phyloP scores from a whole-genome alignment of 2,888 invertebrate genomes.

The Operophtera brumata region DNA sequence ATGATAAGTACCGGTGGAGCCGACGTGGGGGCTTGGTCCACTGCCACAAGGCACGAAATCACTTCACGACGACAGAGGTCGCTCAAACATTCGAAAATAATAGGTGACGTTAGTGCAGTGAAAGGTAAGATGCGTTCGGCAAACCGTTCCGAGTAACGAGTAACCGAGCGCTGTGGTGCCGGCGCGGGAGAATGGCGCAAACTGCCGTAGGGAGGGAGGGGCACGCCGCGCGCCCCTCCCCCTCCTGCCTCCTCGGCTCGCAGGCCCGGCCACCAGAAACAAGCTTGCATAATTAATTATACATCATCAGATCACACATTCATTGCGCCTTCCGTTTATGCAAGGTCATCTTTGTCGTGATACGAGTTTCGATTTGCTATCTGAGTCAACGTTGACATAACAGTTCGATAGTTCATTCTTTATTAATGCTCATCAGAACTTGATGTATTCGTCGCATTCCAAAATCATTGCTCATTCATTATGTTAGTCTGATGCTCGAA shows the following conservation, averaged over 20 bases:
- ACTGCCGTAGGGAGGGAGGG: constrained; percentile 65
- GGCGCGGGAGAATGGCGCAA: constrained; percentile 75
- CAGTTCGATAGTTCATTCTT: neutral
- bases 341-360: constrained; percentile 70
- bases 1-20: constrained; percentile 62
- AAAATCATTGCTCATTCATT: too few species aligned
- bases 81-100: constrained; percentile 64
- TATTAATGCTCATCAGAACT: neutral
- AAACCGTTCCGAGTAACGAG: constrained; percentile 68
- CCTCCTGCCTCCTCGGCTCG: constrained; percentile 30
- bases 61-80: constrained; percentile 66
- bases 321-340: constrained; percentile 64
- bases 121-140: constrained; percentile 75
- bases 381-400: constrained; percentile 14
- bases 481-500: too few species aligned
- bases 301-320: constrained; percentile 61
- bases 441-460: too few species aligned
- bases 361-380: constrained; percentile 36
- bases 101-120: constrained; percentile 70
- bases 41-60: constrained; percentile 75
- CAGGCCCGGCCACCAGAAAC: constrained; percentile 64
- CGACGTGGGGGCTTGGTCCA: constrained; percentile 52
- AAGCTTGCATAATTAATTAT: constrained; percentile 75
- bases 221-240: constrained; percentile 39
- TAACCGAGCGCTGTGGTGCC: constrained; percentile 70